Conservation (phyloP, 2,797 vertebrate genomes). For the Jordanella pulchra region DNA sequence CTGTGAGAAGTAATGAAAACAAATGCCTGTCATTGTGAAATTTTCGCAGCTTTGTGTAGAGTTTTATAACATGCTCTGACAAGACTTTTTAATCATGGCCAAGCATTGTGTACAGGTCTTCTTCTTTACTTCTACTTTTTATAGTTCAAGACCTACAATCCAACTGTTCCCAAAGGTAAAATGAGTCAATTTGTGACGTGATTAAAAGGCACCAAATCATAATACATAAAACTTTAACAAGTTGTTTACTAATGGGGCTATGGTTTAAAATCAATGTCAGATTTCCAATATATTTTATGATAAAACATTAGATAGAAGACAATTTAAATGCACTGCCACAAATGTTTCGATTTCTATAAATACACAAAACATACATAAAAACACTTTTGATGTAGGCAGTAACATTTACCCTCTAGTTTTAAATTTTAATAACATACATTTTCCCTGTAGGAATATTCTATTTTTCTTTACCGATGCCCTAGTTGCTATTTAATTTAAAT, state of each 20-base stretch:
- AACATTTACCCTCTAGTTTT: no score
- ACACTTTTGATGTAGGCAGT: no score
- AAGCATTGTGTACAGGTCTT: slow-evolving; percentile 29
- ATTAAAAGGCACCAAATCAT: slow-evolving; percentile 29
- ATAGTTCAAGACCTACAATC: slow-evolving; percentile 48
- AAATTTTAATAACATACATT: no score
- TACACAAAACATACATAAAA: no score
- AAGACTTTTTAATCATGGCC: slow-evolving; percentile 59
- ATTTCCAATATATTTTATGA: slow-evolving; percentile 16
- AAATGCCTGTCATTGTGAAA: slow-evolving; percentile 71
- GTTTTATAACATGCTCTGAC: slow-evolving; percentile 58
- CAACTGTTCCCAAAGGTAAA: slow-evolving; percentile 51
- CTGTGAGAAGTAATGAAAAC: slow-evolving; percentile 72
- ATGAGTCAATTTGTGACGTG: slow-evolving; percentile 41
- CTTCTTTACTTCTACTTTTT: slow-evolving; percentile 52
- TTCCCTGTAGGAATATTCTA: no score
- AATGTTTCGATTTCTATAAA: no score
- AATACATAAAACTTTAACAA: slow-evolving; percentile 31
- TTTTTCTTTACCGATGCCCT: no score
- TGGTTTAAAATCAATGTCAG: slow-evolving; percentile 26
- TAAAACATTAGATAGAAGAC: not conserved
- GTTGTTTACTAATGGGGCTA: slow-evolving; percentile 59
- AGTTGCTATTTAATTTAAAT: no score
- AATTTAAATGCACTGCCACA: no score
- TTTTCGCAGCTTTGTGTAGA: slow-evolving; percentile 60